Evolutionary conservation across 2,888 invertebrate genomes (phyloP).

Genomic region (Parelbella ahira): DNA sequence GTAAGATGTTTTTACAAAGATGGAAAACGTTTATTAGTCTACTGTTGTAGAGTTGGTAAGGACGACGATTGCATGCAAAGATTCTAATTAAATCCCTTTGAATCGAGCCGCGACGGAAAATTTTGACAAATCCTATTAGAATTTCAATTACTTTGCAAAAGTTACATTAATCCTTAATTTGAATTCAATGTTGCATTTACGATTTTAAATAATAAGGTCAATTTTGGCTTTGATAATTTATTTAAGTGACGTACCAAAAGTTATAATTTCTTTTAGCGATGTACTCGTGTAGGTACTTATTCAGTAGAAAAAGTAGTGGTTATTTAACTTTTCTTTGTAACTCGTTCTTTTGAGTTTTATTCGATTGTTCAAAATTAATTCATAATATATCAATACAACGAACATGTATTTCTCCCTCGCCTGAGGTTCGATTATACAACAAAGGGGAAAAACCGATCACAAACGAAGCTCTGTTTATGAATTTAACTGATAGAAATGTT

Average conservation of each 20-base stretch:
- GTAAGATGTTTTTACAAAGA: slow-evolving; percentile 2
- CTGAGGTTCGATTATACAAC: background rate
- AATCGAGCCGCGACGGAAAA: slow-evolving; percentile 6
- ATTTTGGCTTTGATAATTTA: background rate
- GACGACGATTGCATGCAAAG: slow-evolving; percentile 14
- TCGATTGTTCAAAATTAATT: background rate
- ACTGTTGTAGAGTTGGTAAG: slow-evolving; percentile 1
- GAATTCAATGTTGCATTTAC: slow-evolving; percentile 11
- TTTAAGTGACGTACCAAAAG: too few relatives aligned
- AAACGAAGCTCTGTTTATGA: background rate
- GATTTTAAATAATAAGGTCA: background rate
- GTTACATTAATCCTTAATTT: slow-evolving; percentile 16
- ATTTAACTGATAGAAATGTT: too few relatives aligned
- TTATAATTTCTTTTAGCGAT: too few relatives aligned
- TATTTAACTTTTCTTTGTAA: too few relatives aligned
- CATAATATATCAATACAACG: too few relatives aligned
- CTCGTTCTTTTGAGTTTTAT: too few relatives aligned
- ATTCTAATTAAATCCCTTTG: slow-evolving; percentile 17
- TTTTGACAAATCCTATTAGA: slow-evolving; percentile 17
- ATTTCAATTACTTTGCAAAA: slow-evolving; percentile 15
- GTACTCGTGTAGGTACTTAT: too few relatives aligned
- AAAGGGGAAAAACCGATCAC: background rate
- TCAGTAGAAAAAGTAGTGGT: too few relatives aligned
- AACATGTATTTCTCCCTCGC: background rate
- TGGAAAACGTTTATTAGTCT: slow-evolving; percentile 8